Conservation (phyloP, 2,888 invertebrate genomes). For the Nomada hirtipes region DNA sequence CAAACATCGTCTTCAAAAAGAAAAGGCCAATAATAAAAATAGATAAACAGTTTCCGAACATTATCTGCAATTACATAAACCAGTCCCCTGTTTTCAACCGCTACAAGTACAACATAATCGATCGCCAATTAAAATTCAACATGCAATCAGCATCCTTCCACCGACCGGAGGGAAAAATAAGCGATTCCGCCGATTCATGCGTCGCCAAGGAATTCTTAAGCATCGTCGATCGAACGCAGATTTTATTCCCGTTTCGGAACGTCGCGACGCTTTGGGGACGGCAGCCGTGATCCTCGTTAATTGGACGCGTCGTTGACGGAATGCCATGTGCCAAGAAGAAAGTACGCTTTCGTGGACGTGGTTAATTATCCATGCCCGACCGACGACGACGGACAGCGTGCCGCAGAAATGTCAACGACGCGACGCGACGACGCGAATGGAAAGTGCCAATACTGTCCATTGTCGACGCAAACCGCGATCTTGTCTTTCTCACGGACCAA, state of each 20-base stretch:
- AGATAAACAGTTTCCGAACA: no score
- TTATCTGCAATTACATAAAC: no score
- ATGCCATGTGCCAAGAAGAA: constrained; percentile 64
- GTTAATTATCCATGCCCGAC: constrained; percentile 64
- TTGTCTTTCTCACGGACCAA: constrained; percentile 34
- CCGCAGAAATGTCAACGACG: constrained; percentile 66
- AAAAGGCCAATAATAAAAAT: no score
- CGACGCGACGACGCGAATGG: constrained; percentile 56
- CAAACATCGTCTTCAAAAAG: no score
- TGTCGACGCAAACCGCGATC: constrained; percentile 34
- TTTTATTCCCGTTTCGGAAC: constrained; percentile 13
- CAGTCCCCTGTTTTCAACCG: no score
- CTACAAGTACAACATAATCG: no score
- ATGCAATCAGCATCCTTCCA: no score
- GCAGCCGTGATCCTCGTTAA: constrained; percentile 22
- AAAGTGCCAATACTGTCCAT: constrained; percentile 47
- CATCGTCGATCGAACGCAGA: neutral
- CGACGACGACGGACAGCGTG: constrained; percentile 29
- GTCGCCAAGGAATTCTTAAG: neutral
- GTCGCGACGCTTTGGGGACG: neutral
- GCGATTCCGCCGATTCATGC: no score
- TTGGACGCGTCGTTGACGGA: constrained; percentile 27
- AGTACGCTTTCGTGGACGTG: constrained; percentile 62
- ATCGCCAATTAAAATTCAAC: no score
- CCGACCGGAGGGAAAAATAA: no score